Evolutionary conservation across 1,140 invertebrate species (phyloP).

Genomic region (Uloborus diversus): DNA sequence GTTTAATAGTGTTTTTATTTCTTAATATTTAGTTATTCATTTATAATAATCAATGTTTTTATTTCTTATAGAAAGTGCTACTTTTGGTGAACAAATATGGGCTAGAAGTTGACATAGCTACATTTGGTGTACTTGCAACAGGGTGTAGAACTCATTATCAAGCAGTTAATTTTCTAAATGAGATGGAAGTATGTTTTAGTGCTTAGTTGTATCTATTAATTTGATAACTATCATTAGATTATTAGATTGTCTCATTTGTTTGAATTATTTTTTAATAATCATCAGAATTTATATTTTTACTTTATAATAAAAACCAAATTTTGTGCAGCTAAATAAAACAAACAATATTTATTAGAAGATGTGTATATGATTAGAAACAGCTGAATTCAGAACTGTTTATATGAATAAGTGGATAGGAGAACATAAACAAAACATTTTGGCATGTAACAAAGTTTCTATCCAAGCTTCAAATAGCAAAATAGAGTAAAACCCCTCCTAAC

Average conservation of each 20-base stretch:
- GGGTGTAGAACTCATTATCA: slow-evolving; percentile 73
- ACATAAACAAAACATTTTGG: no score
- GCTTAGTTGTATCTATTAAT: neutral
- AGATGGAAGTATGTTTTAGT: slow-evolving; percentile 72
- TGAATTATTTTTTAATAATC: neutral
- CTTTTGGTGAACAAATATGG: slow-evolving; percentile 71
- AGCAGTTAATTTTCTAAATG: slow-evolving; percentile 72
- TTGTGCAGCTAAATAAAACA: neutral
- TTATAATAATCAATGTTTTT: slow-evolving; percentile 40
- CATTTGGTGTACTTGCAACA: slow-evolving; percentile 85
- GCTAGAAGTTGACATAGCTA: slow-evolving; percentile 78
- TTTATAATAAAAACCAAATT: neutral
- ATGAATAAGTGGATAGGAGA: no score
- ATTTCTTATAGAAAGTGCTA: slow-evolving; percentile 70
- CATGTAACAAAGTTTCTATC: no score
- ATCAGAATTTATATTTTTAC: neutral
- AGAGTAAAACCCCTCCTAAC: no score
- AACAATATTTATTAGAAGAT: neutral
- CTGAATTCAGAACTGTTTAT: no score
- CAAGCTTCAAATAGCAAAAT: no score
- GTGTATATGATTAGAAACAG: no score
- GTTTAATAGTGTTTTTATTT: neutral
- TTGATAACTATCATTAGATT: neutral
- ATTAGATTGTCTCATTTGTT: neutral
- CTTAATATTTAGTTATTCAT: neutral